Evolutionary conservation across 2,113 vertebrate genomes (phyloP), one percentile per base, ranked within the genome.

Genomic region (Hippocampus guttulatus): DNA sequence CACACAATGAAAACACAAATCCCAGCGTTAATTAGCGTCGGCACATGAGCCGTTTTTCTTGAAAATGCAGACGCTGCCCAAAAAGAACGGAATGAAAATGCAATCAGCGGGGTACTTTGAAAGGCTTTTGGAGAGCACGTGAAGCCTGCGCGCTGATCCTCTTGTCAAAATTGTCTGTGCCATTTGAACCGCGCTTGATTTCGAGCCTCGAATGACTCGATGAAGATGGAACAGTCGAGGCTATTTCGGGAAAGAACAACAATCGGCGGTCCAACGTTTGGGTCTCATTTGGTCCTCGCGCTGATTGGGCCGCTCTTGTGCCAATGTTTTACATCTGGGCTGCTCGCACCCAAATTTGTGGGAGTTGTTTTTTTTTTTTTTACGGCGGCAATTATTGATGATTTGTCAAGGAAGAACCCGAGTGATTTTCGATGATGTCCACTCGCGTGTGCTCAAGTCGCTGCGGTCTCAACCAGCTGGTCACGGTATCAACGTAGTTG

Each of bases 191-290:
- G 69, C 41, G 79, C 74, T 70, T 90, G 87, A 90, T 90, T 90
- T 85, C 83, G 85, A 85, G 82, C 64, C 83, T 80, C 86, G 86
- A 89, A 85, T 89, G 85, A 86, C 83, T 86, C 25, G 27, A 80
- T 77, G 70, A 80, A 89, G 88, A 89, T 76, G 76, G 62, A 51
- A 40, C 80, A 82, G 80, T 70, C n/a, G 71, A 70, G 67, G 71
- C 55, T 75, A 73, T 81, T 82, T 85, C 73, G 73, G 75, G 62
- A 57, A 81, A 83, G 68, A 62, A 61, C 54, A 62, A 64, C 38
- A 14, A 41, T 12, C 40, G 8, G 57, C 2, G n/a, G 8, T 1
- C n/a, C 21, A 63, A 54, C 25, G 55, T 67, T 80, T 45, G 55
- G 40, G 52, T 74, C 70, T 71, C 67, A 27, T 64, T 40, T 64